Conservation (phyloP, 2,797 vertebrate species). For the Danio aesculapii region DNA sequence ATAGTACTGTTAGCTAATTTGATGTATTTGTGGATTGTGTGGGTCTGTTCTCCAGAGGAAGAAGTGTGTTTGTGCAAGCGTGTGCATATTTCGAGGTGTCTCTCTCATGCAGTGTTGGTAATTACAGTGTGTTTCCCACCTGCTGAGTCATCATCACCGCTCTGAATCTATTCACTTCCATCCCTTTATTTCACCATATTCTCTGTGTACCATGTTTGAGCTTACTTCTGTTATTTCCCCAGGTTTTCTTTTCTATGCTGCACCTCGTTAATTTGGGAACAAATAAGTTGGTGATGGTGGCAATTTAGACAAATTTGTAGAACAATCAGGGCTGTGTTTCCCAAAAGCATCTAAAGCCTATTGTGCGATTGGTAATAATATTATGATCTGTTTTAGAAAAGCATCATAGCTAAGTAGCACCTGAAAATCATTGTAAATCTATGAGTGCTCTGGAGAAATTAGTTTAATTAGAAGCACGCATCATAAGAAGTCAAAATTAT, state of each 20-base stretch:
- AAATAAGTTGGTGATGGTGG: no score
- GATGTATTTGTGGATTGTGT: conserved; percentile 6
- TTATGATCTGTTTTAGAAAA: no score
- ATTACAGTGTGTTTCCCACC: conserved; percentile 59
- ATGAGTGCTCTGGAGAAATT: no score
- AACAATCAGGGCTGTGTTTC: neutral
- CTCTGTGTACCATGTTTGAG: neutral
- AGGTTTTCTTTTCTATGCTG: neutral
- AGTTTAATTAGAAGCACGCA: no score
- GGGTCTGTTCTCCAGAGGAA: neutral
- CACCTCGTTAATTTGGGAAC: no score
- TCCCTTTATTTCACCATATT: neutral
- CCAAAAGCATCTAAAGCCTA: no score
- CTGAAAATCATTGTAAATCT: no score
- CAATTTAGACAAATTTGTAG: neutral
- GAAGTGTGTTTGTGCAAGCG: neutral
- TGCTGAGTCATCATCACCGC: conserved; percentile 46
- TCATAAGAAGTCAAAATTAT: no score
- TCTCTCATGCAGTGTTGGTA: conserved; percentile 59
- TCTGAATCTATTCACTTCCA: conserved; percentile 14
- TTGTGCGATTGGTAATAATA: no score
- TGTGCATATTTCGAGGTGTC: conserved; percentile 32
- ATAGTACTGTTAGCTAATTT: neutral
- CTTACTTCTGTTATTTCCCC: neutral
- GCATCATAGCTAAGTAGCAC: no score